Evolutionary conservation across 2,113 vertebrate species (phyloP), one percentile per base, ranked within the genome.

Genomic region (Trematomus loennbergii): DNA sequence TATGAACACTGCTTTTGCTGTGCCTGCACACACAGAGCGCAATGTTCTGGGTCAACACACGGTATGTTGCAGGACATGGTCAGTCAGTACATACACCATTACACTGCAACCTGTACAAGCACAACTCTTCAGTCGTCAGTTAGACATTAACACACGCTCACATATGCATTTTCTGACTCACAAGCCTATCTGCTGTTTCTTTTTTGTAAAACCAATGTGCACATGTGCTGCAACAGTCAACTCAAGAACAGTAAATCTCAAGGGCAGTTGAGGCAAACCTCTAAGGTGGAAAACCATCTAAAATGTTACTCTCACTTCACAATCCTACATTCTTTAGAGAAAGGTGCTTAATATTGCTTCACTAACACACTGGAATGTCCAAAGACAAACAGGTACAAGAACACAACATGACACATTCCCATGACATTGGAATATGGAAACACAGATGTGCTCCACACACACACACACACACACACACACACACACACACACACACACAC

Each of bases 21-120:
- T 17, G 62, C 50, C 45, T 16, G 29, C 8, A 61, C 55, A 54
- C 69, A 53, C 60, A 65, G 53, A 61, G 68, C 69, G 40, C 70
- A 53, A 25, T 61, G 79, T 88, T 81, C 58, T 61, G 81, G 91
- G 86, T 91, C 86, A 86, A 7, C 7, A 0, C 36, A 17, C 16
- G 48, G 60, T 18, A 63, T 71, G 63, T 77, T 78, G 60, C 59
- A 1, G 70, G 78, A 50, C 64, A 75, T 7, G 10, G 52, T 40
- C 67, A 73, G 75, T 82, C 53, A 67, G 68, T 71, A 36, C 29
- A 85, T n/a, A 84, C 53, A 58, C 74, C 78, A 85, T 87, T 83
- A 82, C 48, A 64, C 65, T 64, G 71, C 60, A 86, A 67, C 81
- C 53, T 66, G 67, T 46, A 64, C 63, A 59, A 79, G 74, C 65